A percentile compares a stretch with the other conserved stretches of the same genome.
phyloP scores from a whole-genome alignment of 2,888 invertebrate genomes.

The Cerceris ruficornis region DNA sequence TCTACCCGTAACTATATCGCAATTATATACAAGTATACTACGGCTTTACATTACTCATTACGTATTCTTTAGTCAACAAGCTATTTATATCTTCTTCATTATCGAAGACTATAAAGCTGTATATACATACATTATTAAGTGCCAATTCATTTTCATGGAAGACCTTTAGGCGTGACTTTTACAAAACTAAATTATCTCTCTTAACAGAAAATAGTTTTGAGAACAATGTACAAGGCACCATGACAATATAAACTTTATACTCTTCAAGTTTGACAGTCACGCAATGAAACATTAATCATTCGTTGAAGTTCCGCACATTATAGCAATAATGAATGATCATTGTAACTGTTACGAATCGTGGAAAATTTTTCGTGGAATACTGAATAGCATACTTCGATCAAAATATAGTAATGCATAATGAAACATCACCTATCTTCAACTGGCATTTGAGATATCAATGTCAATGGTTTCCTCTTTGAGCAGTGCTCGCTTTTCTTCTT shows the following conservation, averaged over 20 bases:
- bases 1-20: neutral
- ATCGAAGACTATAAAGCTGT: constrained; percentile 29
- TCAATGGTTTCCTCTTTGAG: constrained; percentile 80
- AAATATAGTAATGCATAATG: neutral
- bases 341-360: constrained; percentile 4
- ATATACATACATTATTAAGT: constrained; percentile 14
- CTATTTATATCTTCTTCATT: constrained; percentile 1
- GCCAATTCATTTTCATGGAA: constrained; percentile 35
- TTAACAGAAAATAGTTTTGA: constrained; percentile 25
- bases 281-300: constrained; percentile 13
- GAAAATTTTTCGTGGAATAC: constrained; percentile 21
- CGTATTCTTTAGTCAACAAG: constrained; percentile 1
- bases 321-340: neutral
- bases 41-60: neutral
- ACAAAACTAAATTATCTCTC: constrained; percentile 14
- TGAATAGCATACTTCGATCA: neutral
- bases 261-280: constrained; percentile 23
- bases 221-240: constrained; percentile 53
- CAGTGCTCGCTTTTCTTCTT: constrained; percentile 82
- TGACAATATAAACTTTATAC: constrained; percentile 24
- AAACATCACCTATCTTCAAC: constrained; percentile 67
- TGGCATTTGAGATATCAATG: constrained; percentile 78
- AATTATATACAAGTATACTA: constrained; percentile 2
- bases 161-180: constrained; percentile 21
- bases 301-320: constrained; percentile 15